Evolutionary conservation across 1,140 invertebrate species (phyloP).

Genomic region (Ips typographus): DNA sequence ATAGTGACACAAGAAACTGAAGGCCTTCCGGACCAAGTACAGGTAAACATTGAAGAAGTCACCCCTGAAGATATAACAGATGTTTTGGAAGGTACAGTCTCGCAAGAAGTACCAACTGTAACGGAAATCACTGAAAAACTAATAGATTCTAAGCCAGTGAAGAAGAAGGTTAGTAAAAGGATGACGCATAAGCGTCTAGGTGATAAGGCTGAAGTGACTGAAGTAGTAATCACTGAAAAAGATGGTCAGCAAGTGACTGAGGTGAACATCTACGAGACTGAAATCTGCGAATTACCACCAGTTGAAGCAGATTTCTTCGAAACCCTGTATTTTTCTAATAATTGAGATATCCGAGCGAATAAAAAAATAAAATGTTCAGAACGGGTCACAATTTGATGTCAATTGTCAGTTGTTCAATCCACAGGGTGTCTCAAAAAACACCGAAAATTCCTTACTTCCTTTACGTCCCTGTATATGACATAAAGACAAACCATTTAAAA

Average conservation of each 20-base stretch:
- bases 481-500: too few species aligned
- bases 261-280: slow-evolving; percentile 41
- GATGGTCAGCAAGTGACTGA: slow-evolving; percentile 44
- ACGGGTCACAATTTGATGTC: too few species aligned
- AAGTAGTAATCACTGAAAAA: slow-evolving; percentile 55
- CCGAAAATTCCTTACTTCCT: too few species aligned
- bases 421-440: too few species aligned
- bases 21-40: slow-evolving; percentile 33
- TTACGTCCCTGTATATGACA: too few species aligned
- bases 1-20: slow-evolving; percentile 42
- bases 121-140: slow-evolving; percentile 34
- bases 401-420: too few species aligned
- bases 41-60: slow-evolving; percentile 41
- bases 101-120: slow-evolving; percentile 40
- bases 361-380: too few species aligned
- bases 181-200: slow-evolving; percentile 52
- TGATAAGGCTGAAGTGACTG: slow-evolving; percentile 52
- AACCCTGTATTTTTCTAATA: too few species aligned
- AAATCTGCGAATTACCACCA: slow-evolving; percentile 23
- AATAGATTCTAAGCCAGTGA: slow-evolving; percentile 38
- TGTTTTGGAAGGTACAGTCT: slow-evolving; percentile 34
- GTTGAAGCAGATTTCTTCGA: too few species aligned
- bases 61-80: slow-evolving; percentile 34
- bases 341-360: too few species aligned
- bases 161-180: slow-evolving; percentile 46